Evolutionary conservation across 2,888 invertebrate genomes (phyloP), one percentile per base, ranked within the genome.

Genomic region (Endotricha flammealis): DNA sequence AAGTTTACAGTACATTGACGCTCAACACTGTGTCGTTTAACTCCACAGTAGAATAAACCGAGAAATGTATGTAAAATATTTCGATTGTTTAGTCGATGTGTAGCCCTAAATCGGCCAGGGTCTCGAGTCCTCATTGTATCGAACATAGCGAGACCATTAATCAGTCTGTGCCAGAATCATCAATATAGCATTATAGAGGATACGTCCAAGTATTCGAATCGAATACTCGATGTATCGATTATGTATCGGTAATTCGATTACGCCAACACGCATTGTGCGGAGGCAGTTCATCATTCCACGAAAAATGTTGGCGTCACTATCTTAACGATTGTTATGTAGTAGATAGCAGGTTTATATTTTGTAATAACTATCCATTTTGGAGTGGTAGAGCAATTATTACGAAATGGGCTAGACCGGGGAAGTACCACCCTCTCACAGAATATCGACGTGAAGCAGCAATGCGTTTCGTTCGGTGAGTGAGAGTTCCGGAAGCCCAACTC

Each of bases 101-200:
- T 57, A 56, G 58, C 60, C 64, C 61, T 52, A 51, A 64, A 67
- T 60, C 49, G 51, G 42, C 50, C 63, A 61, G 59, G 65, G 70
- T 61, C 53, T 50, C 54, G 49, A 55, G 62, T 60, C 60, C 64
- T 70, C 64, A 80, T 83, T 85, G 85, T 85, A 71, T 69, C 67
- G 65, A 68, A 69, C 62, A 72, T 68, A 66, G 70, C 57, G 59
- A 61, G 57, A 75, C 73, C 85, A 86, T 86, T 86, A 85, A 86
- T 86, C 85, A 85, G 86, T 83, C 85, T 85, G 74, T 72, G 67
- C 76, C 57, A 63, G 76, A 76, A 82, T 76, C 85, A 85, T 83
- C 85, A 85, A 85, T 86, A 85, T 78, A 83, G 63, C 76, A 82
- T 81, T 81, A 80, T 73, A 66, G 67, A 65, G 58, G 70, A 77